phyloP scores from a whole-genome alignment of 2,797 vertebrate genomes.

The Pseudochirops corinnae region DNA sequence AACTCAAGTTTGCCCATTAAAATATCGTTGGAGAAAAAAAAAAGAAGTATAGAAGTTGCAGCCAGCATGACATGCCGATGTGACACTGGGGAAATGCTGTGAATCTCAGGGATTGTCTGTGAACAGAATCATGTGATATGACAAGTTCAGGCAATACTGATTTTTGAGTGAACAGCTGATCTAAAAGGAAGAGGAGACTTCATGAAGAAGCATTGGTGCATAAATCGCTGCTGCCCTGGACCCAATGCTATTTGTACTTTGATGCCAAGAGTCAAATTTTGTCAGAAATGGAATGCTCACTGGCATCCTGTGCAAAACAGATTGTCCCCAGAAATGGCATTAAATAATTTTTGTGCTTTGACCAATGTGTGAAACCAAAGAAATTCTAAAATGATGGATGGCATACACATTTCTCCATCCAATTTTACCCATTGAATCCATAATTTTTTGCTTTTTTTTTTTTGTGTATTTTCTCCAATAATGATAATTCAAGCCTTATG shows the following conservation, averaged over 20 bases:
- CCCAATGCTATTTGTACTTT: constrained; percentile 62
- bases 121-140: constrained; percentile 64
- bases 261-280: constrained; percentile 64
- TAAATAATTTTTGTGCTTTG: constrained; percentile 56
- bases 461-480: neutral
- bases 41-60: constrained; percentile 55
- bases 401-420: neutral
- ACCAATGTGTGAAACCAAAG: constrained; percentile 42
- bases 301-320: constrained; percentile 67
- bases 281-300: constrained; percentile 64
- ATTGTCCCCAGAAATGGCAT: constrained; percentile 58
- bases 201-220: constrained; percentile 59
- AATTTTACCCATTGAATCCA: neutral
- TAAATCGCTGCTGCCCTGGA: constrained; percentile 67
- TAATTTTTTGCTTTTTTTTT: constrained; percentile 16
- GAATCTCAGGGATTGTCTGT: constrained; percentile 64
- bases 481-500: neutral
- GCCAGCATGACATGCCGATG: constrained; percentile 11
- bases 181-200: constrained; percentile 72
- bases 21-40: constrained; percentile 62
- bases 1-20: constrained; percentile 70
- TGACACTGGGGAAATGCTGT: constrained; percentile 59
- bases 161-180: constrained; percentile 49
- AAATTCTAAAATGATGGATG: constrained; percentile 26
- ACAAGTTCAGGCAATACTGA: constrained; percentile 52